Evolutionary conservation across 2,113 vertebrate genomes (phyloP), one percentile per base, ranked within the genome.

Genomic region (Eretmochelys imbricata): DNA sequence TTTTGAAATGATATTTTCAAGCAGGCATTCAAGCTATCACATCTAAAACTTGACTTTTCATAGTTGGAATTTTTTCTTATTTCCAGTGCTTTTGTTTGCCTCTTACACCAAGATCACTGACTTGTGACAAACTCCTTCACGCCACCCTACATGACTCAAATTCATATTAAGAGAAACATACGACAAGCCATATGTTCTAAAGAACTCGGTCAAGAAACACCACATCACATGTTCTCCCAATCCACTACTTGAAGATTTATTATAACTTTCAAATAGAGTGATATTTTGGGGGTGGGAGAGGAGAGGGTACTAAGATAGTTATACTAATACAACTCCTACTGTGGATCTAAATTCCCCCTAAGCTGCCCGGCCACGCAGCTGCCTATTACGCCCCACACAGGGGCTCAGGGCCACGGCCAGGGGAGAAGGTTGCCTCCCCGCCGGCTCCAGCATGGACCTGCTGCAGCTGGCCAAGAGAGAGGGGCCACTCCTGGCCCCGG

Each of bases 401-500:
- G 51, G 51, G 13, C 49, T 50, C 49, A 50, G 49, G 19, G 51
- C 51, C 17, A 17, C 51, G 7, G 51, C 6, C 51, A 20, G 51
- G 51, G 51, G 5, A 51, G 5, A 51, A 16, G 51, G 51, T 16
- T 6, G 2, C 51, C 51, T 51, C 51, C 51, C 16, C 51, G 2
- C 51, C 51, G 5, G 51, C 51, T 16, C 51, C 51, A 51, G 51
- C 51, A 1, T 17, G 51, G 51, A 51, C 51, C 51, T 51, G 51
- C 17, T 5, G 16, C 2, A 5, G 17, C 51, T 0, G 16, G 17
- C 51, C 6, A 6, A 2, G 51, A 6, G 51, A 53, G 51, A 20
- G 19, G 51, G 5, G 51, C 51, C 51, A 17, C 51, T 53, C 51
- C 51, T 48, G 48, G 48, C 48, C 48, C 48, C 48, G 6, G 48